A percentile compares a stretch with the other conserved stretches of the same genome.
These are phyloP conservation scores for Brachyistius frenatus DNA, from an alignment of 2,113 vertebrate species.

Conservation along the genomic window DNA sequence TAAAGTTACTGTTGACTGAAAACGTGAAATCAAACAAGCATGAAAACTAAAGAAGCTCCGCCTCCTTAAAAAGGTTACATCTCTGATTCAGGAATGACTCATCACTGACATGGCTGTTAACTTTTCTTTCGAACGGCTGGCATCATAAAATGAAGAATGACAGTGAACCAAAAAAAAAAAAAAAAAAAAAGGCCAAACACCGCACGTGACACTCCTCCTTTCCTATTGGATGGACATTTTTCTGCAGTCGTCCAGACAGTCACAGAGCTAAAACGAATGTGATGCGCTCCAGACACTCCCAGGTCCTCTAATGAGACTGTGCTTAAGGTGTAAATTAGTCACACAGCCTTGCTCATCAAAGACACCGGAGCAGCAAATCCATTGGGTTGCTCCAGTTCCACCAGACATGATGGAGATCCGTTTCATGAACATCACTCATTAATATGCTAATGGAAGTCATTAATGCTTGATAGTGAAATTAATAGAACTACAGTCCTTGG, in stretches of 20 bases:
- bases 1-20: background rate
- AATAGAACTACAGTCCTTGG: slow-evolving; percentile 72
- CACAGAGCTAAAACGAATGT: slow-evolving; percentile 25
- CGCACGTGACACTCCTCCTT: background rate
- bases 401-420: slow-evolving; percentile 67
- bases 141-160: slow-evolving; percentile 25
- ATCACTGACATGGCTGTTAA: slow-evolving; percentile 6
- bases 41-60: too few relatives aligned
- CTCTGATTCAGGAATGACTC: slow-evolving; percentile 36
- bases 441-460: slow-evolving; percentile 79
- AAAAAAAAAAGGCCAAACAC: slow-evolving; percentile 25
- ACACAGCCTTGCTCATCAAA: slow-evolving; percentile 67
- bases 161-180: background rate
- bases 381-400: slow-evolving; percentile 60
- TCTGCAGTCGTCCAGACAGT: slow-evolving; percentile 7
- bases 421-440: slow-evolving; percentile 77
- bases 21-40: slow-evolving; percentile 28
- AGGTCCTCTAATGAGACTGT: slow-evolving; percentile 61
- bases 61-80: slow-evolving; percentile 16
- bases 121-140: background rate
- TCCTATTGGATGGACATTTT: slow-evolving; percentile 6
- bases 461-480: slow-evolving; percentile 72
- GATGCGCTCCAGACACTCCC: slow-evolving; percentile 51
- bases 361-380: slow-evolving; percentile 66
- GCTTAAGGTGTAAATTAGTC: slow-evolving; percentile 77